Evolutionary conservation across 2,888 invertebrate genomes (phyloP), one percentile per base, ranked within the genome.

Genomic region (Acleris sparsana): DNA sequence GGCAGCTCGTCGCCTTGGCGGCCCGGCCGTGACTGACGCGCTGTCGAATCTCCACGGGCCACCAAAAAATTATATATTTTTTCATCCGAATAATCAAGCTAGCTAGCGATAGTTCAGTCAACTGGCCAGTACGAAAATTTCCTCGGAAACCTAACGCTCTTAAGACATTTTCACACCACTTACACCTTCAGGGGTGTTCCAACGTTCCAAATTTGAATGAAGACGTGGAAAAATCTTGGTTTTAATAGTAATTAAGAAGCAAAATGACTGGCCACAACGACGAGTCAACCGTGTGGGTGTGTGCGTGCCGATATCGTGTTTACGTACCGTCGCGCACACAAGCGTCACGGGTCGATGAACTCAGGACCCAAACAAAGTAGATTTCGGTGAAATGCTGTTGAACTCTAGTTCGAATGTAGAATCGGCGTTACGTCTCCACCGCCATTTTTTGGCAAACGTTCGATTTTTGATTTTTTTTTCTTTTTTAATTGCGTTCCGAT

Each of bases 351-450:
- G 86, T 87, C 92, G 76, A 84, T 83, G 91, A 90, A 89, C 93
- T 88, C 82, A 76, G 86, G 88, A 89, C 92, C 92, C 91, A 92
- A 92, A 92, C 92, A 92, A 90, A 89, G 91, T 91, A 87, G 89
- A 91, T 89, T 92, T 92, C 89, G 92, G 91, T 92, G 90, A 89
- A 91, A 89, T 87, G 92, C 85, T 90, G 85, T 90, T 92, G 92
- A 92, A 92, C 92, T 87, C 89, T 87, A 89, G 88, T 85, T 87
- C 82, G 85, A 87, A 87, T 84, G 86, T 83, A 80, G 86, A 84
- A 84, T 84, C 86, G 78, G 80, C 78, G 80, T 82, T 82, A 80
- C 80, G 76, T 80, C 80, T 80, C 78, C 77, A 78, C 80, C 77
- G 87, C 86, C 79, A 87, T 84, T 85, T 83, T 86, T 89, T 85